These are phyloP conservation scores for Aproaerema taeniolella DNA, from an alignment of 2,888 invertebrate genomes.

Conservation along the genomic window DNA sequence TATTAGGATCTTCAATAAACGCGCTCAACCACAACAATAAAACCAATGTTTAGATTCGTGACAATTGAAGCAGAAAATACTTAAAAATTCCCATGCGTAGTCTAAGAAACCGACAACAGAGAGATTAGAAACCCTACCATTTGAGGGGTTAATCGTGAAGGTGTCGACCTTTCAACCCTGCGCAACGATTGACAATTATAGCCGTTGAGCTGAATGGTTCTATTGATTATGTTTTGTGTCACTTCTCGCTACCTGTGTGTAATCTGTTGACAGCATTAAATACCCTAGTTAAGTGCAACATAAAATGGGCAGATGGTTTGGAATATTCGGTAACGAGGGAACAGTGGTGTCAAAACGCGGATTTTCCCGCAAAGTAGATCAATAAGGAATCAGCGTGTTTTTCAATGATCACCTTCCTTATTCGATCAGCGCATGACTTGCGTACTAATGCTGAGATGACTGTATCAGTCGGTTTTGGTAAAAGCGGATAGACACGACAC, in stretches of 20 bases:
- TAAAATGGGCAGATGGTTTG: constrained; percentile 14
- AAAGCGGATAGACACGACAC: constrained; percentile 4
- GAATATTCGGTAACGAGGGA: constrained; percentile 14
- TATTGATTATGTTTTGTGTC: constrained; percentile 26
- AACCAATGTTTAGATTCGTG: constrained; percentile 52
- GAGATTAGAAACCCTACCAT: constrained; percentile 36
- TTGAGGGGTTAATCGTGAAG: constrained; percentile 49
- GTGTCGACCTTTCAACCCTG: constrained; percentile 46
- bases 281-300: constrained; percentile 1
- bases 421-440: not conserved
- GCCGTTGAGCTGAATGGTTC: constrained; percentile 28
- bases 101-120: constrained; percentile 29
- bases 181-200: constrained; percentile 49
- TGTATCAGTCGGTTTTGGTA: constrained; percentile 3
- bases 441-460: constrained; percentile 3
- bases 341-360: constrained; percentile 1
- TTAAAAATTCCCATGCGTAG: constrained; percentile 56
- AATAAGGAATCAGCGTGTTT: not conserved
- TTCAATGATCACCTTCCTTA: constrained; percentile 3
- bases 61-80: constrained; percentile 59
- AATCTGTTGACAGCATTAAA: constrained; percentile 16
- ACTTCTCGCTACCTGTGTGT: constrained; percentile 38
- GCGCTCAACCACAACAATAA: constrained; percentile 43
- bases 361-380: constrained; percentile 1
- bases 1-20: constrained; percentile 31